Evolutionary conservation across 1,140 invertebrate genomes (phyloP).

Genomic region (Pissodes strobi): DNA sequence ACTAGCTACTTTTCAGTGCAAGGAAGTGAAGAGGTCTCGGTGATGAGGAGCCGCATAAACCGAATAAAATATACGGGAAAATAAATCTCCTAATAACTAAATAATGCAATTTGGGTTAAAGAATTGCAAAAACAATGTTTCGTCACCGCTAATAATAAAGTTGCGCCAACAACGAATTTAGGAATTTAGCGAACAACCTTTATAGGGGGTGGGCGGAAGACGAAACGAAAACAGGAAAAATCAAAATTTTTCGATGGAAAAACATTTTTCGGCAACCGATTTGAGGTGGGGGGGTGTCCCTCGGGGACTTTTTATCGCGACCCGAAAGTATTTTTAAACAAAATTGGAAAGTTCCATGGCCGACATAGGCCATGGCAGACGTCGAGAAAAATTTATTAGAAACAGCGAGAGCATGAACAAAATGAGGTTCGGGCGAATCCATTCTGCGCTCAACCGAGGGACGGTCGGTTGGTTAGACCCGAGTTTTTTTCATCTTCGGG

Average conservation of each 20-base stretch:
- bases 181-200: no score
- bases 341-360: constrained; percentile 43
- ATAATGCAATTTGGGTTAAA: constrained; percentile 9
- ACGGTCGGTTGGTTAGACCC: constrained; percentile 14
- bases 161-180: no score
- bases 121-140: constrained; percentile 8
- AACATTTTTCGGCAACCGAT: no score
- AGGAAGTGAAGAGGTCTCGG: no score
- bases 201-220: no score
- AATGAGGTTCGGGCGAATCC: constrained; percentile 56
- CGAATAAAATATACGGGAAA: no score
- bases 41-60: no score
- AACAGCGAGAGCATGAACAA: constrained; percentile 53
- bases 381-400: constrained; percentile 54
- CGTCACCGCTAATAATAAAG: constrained; percentile 18
- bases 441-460: constrained; percentile 44
- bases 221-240: background rate
- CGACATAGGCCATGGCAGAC: constrained; percentile 40
- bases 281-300: background rate
- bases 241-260: constrained; percentile 10
- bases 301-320: constrained; percentile 3
- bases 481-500: constrained; percentile 22
- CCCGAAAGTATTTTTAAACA: constrained; percentile 26
- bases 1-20: no score
- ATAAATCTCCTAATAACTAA: constrained; percentile 9